Conservation (phyloP, 2,113 vertebrate species). For the Phalacrocorax carbo region DNA sequence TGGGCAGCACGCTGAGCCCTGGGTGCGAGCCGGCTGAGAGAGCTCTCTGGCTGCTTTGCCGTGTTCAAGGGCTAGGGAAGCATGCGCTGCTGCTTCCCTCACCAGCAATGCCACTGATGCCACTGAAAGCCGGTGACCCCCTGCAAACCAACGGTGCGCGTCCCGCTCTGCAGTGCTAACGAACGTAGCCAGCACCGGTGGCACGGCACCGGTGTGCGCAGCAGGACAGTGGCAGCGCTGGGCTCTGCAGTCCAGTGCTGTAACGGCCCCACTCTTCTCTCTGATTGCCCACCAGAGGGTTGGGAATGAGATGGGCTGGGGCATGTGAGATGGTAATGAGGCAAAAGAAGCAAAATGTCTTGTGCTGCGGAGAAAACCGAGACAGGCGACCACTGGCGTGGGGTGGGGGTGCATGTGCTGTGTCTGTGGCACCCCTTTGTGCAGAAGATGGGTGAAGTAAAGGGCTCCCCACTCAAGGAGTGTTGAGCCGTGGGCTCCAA, state of each 20-base stretch:
- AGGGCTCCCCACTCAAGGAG: too few relatives aligned
- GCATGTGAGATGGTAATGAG: too few relatives aligned
- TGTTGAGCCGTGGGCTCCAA: neutral
- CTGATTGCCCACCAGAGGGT: neutral
- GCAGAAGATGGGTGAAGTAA: neutral
- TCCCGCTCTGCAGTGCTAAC: neutral
- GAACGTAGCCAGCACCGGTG: neutral
- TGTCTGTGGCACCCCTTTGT: neutral
- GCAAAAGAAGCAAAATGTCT: neutral
- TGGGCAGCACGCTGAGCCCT: neutral
- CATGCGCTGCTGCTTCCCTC: neutral
- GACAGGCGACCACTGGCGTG: neutral
- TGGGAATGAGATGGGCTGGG: neutral
- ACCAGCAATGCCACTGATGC: accelerated
- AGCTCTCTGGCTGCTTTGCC: neutral
- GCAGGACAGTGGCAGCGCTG: neutral
- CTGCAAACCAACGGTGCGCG: accelerated
- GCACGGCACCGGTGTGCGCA: accelerated
- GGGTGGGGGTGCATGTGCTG: too few relatives aligned
- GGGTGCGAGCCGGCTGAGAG: neutral
- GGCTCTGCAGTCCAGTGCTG: neutral
- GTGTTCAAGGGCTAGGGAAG: neutral
- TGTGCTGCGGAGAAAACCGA: neutral
- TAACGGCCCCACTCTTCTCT: accelerated
- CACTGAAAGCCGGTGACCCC: neutral